Percentiles rank a stretch among this genome's conserved stretches.
phyloP scores from a whole-genome alignment of 2,797 vertebrate genomes.

The Myiothlypis chrysogaster region DNA sequence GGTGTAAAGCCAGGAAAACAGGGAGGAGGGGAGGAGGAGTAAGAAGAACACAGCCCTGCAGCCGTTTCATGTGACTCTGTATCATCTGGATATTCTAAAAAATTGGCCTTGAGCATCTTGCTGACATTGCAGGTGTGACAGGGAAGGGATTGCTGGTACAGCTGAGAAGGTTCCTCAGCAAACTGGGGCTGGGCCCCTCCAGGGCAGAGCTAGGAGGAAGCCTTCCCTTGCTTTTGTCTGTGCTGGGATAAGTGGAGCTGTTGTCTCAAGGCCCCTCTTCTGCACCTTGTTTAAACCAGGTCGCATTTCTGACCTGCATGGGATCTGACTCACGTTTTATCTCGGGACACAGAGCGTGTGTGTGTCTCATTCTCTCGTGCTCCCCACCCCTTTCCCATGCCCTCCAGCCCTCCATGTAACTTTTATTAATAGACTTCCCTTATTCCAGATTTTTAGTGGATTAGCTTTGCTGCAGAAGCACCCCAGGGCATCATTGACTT shows the following conservation, averaged over 20 bases:
- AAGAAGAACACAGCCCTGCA: not conserved
- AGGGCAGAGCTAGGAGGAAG: not conserved
- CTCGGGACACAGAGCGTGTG: accelerated
- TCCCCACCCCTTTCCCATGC: not conserved
- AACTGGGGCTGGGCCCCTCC: not conserved
- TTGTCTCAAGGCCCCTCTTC: not conserved
- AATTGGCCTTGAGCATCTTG: not conserved
- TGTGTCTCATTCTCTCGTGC: not conserved
- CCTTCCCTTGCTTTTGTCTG: not conserved
- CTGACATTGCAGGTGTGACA: not conserved
- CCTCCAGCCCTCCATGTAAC: not conserved
- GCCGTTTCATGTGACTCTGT: not conserved
- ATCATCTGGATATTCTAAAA: not conserved
- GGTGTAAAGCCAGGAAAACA: not conserved
- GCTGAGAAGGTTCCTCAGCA: not conserved
- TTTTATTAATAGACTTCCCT: not conserved
- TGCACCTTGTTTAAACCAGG: not conserved
- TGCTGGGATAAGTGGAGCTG: not conserved
- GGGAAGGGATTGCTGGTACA: not conserved
- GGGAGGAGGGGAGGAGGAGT: not conserved
- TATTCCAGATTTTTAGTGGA: not conserved
- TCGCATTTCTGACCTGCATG: accelerated
- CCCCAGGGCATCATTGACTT: not conserved
- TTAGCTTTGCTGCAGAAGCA: not conserved
- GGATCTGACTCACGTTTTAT: accelerated